Percentiles rank a stretch among this genome's conserved stretches.
These are phyloP conservation scores for Oreochromis tanganicae DNA, from an alignment of 2,113 vertebrate genomes.

Conservation along the genomic window DNA sequence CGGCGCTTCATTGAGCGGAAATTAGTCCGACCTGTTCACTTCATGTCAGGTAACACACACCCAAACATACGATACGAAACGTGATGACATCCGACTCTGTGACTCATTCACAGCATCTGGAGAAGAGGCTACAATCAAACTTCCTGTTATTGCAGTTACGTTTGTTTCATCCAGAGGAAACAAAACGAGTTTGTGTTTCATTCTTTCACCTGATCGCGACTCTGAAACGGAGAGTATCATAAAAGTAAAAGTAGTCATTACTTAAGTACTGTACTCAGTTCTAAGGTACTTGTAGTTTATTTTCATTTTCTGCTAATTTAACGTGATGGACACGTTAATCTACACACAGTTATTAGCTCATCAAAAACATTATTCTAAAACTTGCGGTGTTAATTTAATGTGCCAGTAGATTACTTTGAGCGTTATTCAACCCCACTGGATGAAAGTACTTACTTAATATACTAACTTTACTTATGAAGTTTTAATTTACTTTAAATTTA, in stretches of 20 bases:
- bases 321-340: neutral
- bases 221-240: neutral
- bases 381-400: neutral
- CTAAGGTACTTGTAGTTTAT: neutral
- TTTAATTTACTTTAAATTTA: neutral
- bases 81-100: neutral
- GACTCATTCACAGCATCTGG: neutral
- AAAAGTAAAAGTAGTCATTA: neutral
- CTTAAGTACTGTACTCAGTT: neutral
- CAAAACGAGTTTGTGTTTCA: neutral
- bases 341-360: neutral
- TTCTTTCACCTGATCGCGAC: neutral
- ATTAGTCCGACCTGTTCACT: constrained; percentile 38
- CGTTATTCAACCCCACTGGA: fast-evolving
- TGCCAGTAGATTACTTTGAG: neutral
- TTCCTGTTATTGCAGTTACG: neutral
- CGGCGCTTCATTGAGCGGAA: neutral
- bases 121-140: neutral
- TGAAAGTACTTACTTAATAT: neutral
- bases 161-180: neutral
- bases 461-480: neutral
- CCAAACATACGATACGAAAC: neutral
- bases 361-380: neutral
- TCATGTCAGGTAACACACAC: neutral
- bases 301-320: neutral